Percentiles rank a stretch among this genome's conserved stretches.
These are phyloP conservation scores for Myopa testacea DNA, from an alignment of 2,888 invertebrate genomes.

Conservation along the genomic window DNA sequence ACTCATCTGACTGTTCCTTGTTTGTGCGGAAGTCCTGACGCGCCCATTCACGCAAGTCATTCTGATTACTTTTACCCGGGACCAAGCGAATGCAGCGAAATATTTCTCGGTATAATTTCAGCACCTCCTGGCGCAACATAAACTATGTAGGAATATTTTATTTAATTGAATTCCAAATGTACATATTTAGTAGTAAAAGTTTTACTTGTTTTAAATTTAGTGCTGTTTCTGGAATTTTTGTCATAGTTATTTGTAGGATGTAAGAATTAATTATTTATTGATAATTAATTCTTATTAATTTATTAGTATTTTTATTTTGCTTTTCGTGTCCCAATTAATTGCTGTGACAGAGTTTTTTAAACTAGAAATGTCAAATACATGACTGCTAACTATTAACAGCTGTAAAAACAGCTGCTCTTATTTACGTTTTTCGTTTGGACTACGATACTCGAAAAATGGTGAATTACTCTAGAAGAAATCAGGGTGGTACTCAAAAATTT, in stretches of 20 bases:
- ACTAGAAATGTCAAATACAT: not conserved
- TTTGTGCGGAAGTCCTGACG: constrained; percentile 80
- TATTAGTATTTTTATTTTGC: not conserved
- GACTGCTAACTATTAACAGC: not conserved
- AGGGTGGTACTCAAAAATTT: no score
- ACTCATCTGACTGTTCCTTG: constrained; percentile 78
- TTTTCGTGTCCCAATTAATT: no score
- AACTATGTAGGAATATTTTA: constrained; percentile 73
- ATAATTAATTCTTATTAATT: not conserved
- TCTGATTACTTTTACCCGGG: constrained; percentile 73
- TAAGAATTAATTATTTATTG: not conserved
- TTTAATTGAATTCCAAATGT: not conserved
- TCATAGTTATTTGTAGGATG: constrained; percentile 47
- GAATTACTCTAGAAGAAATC: not conserved
- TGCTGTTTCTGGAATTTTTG: constrained; percentile 68
- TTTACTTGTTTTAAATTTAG: constrained; percentile 75
- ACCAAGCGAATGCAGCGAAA: constrained; percentile 77
- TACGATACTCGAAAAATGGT: not conserved
- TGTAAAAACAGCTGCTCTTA: constrained; percentile 29
- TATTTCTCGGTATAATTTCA: constrained; percentile 80
- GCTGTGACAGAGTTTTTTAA: not conserved
- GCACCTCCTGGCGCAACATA: constrained; percentile 81
- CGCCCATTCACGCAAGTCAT: constrained; percentile 80
- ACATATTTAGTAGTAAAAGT: constrained; percentile 18
- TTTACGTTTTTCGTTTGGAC: not conserved